phyloP scores from a whole-genome alignment of 2,113 vertebrate genomes.

The Ursus arctos region DNA sequence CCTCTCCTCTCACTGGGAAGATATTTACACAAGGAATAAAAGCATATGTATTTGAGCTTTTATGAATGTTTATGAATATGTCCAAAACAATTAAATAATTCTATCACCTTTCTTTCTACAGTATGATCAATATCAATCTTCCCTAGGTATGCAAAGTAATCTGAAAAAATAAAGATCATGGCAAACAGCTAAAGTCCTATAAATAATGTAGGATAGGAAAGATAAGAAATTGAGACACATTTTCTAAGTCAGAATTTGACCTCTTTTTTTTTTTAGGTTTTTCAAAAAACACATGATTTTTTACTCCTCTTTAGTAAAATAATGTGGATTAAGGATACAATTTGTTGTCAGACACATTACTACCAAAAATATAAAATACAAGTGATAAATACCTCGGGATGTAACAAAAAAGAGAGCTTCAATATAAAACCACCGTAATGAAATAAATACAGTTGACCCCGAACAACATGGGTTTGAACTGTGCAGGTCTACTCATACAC shows the following conservation, averaged over 20 bases:
- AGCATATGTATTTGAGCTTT: not conserved
- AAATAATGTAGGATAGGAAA: not conserved
- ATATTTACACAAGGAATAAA: not conserved
- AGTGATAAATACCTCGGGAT: not conserved
- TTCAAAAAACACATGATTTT: not conserved
- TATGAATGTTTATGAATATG: not conserved
- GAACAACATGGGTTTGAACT: not conserved
- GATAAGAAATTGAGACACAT: not conserved
- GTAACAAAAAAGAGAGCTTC: not conserved
- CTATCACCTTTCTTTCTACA: not conserved
- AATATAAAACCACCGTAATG: not conserved
- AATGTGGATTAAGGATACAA: not conserved
- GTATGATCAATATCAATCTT: not conserved
- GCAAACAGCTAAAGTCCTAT: not conserved
- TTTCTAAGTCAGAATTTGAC: not conserved
- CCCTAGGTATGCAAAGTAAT: not conserved
- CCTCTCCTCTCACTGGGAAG: not conserved
- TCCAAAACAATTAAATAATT: not conserved
- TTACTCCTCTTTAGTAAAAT: not conserved
- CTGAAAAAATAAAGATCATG: not conserved
- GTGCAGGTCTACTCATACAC: not conserved
- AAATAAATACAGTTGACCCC: not conserved
- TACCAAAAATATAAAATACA: not conserved
- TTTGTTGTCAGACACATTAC: not conserved
- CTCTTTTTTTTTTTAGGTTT: not conserved